phyloP scores from a whole-genome alignment of 1,140 invertebrate genomes.

The Cotesia vestalis region DNA sequence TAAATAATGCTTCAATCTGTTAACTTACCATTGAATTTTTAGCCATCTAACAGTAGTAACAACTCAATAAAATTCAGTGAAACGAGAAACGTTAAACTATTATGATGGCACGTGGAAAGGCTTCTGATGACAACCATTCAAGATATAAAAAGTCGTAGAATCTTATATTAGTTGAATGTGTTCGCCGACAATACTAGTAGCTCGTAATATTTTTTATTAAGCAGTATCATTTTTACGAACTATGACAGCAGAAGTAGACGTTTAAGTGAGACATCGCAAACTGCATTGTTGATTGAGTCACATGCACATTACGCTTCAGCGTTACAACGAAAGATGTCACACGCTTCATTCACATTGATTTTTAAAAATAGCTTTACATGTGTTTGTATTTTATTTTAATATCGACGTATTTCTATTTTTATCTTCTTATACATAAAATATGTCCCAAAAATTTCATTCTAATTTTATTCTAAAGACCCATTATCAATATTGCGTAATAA shows the following conservation, averaged over 20 bases:
- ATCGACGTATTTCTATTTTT: not conserved
- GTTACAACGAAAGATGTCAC: constrained; percentile 48
- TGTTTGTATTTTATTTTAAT: not conserved
- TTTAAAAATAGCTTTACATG: not conserved
- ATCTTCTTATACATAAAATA: too few species aligned
- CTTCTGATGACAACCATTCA: constrained; percentile 19
- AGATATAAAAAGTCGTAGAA: constrained; percentile 18
- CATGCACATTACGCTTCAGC: constrained; percentile 38
- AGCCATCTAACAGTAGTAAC: constrained; percentile 9
- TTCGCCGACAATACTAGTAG: constrained; percentile 39
- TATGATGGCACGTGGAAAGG: constrained; percentile 27
- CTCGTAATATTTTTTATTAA: constrained; percentile 54
- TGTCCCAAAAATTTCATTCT: too few species aligned
- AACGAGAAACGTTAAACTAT: constrained; percentile 25
- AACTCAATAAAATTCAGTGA: constrained; percentile 22
- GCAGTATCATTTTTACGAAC: constrained; percentile 52
- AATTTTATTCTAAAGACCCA: too few species aligned
- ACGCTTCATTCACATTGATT: constrained; percentile 21
- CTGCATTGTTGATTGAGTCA: constrained; percentile 52
- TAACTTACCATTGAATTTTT: not conserved
- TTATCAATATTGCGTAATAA: too few species aligned
- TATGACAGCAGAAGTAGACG: constrained; percentile 13
- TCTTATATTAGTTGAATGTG: constrained; percentile 32
- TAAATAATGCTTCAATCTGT: not conserved
- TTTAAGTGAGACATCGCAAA: constrained; percentile 18